A percentile compares a stretch with the other conserved stretches of the same genome.
Evolutionary conservation across 2,888 invertebrate species (phyloP).

Genomic region (Lepidonotus clava): DNA sequence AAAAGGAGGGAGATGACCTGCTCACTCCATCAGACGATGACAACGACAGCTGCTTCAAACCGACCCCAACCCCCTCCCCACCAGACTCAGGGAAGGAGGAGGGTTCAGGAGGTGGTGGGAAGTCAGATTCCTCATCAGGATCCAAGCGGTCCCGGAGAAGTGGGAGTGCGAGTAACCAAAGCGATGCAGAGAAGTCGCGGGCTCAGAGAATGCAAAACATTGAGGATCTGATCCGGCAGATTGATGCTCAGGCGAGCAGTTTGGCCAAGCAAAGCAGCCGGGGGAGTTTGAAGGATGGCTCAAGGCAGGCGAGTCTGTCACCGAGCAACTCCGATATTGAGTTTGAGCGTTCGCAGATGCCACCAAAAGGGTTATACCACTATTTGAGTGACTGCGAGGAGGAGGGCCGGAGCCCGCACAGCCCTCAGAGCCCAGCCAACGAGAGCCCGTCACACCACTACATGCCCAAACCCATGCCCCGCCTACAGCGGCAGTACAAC

Average conservation of each 20-base stretch:
- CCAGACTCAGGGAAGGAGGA: conserved; percentile 15
- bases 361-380: not conserved
- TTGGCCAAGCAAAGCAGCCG: conserved; percentile 24
- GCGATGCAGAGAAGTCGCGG: conserved; percentile 30
- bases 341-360: not conserved
- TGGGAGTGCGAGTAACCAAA: not conserved
- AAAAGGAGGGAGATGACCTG: conserved; percentile 18
- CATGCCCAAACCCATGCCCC: conserved; percentile 49
- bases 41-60: conserved; percentile 51
- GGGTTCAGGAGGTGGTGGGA: not conserved
- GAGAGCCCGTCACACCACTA: conserved; percentile 34
- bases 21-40: conserved; percentile 48
- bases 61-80: conserved; percentile 20
- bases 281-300: not conserved
- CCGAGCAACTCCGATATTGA: conserved; percentile 22
- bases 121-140: not conserved
- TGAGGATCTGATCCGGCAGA: conserved; percentile 48
- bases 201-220: conserved; percentile 39
- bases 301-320: not conserved
- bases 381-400: conserved; percentile 35
- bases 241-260: conserved; percentile 46
- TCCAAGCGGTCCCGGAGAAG: not conserved
- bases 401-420: conserved; percentile 5
- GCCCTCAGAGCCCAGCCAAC: conserved; percentile 16
- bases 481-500: conserved; percentile 45